Percentiles rank a stretch among this genome's conserved stretches.
Conservation (phyloP, 2,797 vertebrate genomes). For the Coilia nasus region DNA sequence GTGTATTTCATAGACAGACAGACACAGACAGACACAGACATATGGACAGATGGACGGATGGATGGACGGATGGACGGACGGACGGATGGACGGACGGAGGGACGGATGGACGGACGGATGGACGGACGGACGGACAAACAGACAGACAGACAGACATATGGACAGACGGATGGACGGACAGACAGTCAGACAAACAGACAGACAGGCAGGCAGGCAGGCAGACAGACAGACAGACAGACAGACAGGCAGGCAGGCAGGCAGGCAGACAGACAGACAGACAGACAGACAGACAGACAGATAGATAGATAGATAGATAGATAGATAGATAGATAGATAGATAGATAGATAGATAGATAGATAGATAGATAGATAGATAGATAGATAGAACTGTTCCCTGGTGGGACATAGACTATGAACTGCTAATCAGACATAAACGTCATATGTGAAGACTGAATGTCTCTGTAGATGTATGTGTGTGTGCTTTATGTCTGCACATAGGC, state of each 20-base stretch:
- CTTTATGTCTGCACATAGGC: constrained; percentile 20
- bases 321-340: constrained; percentile 1
- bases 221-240: background rate
- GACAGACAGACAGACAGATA: background rate
- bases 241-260: background rate
- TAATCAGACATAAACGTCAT: too few relatives aligned
- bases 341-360: background rate
- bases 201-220: background rate
- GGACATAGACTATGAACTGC: too few relatives aligned
- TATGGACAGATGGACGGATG: background rate
- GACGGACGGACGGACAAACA: too few relatives aligned
- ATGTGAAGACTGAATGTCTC: background rate
- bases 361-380: background rate
- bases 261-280: background rate
- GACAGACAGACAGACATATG: background rate
- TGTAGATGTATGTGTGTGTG: constrained; percentile 37
- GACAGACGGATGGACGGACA: background rate
- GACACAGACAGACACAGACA: background rate
- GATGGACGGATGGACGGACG: background rate
- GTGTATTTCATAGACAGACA: background rate
- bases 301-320: background rate
- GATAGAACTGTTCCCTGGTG: constrained; percentile 34
- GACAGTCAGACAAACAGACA: background rate
- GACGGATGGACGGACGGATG: too few relatives aligned
- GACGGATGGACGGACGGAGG: background rate